phyloP scores from a whole-genome alignment of 2,888 invertebrate species.

The Dorcus parallelipipedus region DNA sequence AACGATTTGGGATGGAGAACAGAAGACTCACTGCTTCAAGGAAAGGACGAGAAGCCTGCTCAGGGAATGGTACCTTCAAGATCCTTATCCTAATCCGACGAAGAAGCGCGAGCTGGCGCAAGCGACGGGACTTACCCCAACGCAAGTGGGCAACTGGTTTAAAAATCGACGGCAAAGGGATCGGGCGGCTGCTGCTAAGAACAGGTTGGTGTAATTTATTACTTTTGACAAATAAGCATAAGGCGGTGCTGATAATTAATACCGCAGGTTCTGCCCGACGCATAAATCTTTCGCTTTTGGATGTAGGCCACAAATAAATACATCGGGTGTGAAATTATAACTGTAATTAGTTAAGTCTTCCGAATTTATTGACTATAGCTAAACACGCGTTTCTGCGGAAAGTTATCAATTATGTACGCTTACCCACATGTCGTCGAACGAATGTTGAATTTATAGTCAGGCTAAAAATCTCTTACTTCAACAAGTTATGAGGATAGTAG shows the following conservation, averaged over 20 bases:
- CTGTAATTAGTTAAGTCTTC: conserved; percentile 2
- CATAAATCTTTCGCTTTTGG: conserved; percentile 26
- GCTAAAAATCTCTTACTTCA: too few species aligned
- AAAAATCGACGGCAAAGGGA: conserved; percentile 86
- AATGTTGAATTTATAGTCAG: too few species aligned
- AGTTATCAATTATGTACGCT: too few species aligned
- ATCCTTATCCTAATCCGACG: conserved; percentile 93
- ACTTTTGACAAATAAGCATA: conserved; percentile 28
- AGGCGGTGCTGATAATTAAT: conserved; percentile 29
- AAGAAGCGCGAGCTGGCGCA: conserved; percentile 89
- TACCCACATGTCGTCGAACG: too few species aligned
- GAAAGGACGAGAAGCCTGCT: conserved; percentile 91
- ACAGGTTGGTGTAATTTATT: conserved; percentile 66
- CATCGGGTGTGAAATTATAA: conserved; percentile 35
- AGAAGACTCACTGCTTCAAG: conserved; percentile 95
- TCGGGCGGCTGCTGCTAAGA: conserved; percentile 91
- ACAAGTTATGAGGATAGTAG: too few species aligned
- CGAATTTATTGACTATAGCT: background rate
- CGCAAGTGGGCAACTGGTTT: conserved; percentile 93
- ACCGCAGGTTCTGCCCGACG: conserved; percentile 20
- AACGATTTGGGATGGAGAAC: conserved; percentile 95
- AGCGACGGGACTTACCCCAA: conserved; percentile 87
- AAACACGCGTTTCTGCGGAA: too few species aligned
- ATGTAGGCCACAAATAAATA: conserved; percentile 25
- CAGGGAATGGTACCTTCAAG: conserved; percentile 97